Percentiles rank a stretch among this genome's conserved stretches.
phyloP scores from a whole-genome alignment of 2,113 vertebrate species.

The Piprites chloris region DNA sequence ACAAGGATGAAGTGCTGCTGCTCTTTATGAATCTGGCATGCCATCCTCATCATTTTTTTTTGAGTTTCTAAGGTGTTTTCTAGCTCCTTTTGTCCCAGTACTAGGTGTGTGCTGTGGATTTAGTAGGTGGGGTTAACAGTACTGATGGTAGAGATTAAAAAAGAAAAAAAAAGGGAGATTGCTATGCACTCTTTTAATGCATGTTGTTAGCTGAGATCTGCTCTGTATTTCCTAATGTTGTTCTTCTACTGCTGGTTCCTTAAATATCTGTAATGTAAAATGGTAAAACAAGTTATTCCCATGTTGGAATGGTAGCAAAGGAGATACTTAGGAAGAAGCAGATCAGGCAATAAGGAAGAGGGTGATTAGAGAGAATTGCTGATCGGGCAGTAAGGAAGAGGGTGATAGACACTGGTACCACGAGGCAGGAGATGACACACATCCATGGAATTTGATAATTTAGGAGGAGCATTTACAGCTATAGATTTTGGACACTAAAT shows the following conservation, averaged over 20 bases:
- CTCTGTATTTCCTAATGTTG: not conserved
- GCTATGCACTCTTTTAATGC: not conserved
- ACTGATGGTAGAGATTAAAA: not conserved
- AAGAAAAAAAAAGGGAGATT: not conserved
- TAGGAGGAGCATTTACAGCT: not conserved
- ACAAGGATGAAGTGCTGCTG: not conserved
- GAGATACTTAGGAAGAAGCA: not conserved
- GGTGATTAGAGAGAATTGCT: not conserved
- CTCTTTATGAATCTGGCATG: not conserved
- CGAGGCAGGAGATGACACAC: not conserved
- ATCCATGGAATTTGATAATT: conserved; percentile 16
- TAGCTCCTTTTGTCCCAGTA: not conserved
- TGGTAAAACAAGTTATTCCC: not conserved
- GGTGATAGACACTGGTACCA: not conserved
- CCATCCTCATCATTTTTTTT: not conserved
- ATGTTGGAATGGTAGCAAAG: not conserved
- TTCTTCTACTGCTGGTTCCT: not conserved
- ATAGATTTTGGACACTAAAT: not conserved
- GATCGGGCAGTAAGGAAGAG: conserved; percentile 2
- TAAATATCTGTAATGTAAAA: not conserved
- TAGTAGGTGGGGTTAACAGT: not conserved
- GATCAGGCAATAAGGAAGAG: conserved; percentile 5
- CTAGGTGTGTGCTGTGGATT: conserved; percentile 19
- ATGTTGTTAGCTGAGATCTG: not conserved
- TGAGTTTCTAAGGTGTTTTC: not conserved